Evolutionary conservation across 2,797 vertebrate species (phyloP).

Genomic region (Furcifer pardalis): DNA sequence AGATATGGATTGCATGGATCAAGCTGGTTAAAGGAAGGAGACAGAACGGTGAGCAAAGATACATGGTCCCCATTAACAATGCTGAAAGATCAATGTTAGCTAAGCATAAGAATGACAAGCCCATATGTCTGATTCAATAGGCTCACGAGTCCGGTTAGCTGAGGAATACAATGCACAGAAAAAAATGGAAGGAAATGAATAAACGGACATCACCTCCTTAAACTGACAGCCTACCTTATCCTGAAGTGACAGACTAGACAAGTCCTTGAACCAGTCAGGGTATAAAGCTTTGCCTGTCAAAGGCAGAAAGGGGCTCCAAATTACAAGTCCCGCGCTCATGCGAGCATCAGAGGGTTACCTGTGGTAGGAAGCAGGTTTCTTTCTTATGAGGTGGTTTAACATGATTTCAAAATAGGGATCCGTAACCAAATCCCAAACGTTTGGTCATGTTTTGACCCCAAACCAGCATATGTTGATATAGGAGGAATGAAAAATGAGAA

Average conservation of each 20-base stretch:
- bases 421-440: not conserved
- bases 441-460: not conserved
- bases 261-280: not conserved
- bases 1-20: slow-evolving; percentile 53
- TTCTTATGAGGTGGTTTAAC: not conserved
- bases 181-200: slow-evolving; percentile 48
- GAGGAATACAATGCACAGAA: slow-evolving; percentile 43
- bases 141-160: slow-evolving; percentile 34
- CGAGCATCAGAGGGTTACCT: not conserved
- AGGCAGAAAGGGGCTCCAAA: too few species aligned
- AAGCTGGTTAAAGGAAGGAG: slow-evolving; percentile 27
- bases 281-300: slow-evolving; percentile 5
- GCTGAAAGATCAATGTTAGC: slow-evolving; percentile 67
- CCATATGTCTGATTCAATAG: slow-evolving; percentile 63
- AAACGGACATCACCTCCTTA: slow-evolving; percentile 45
- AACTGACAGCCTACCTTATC: slow-evolving; percentile 44
- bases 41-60: slow-evolving; percentile 55
- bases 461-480: not conserved
- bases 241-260: slow-evolving; percentile 32
- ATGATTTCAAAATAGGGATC: not conserved
- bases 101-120: slow-evolving; percentile 67
- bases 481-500: not conserved
- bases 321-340: not conserved
- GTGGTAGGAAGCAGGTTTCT: not conserved
- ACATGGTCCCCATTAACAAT: slow-evolving; percentile 62